phyloP scores from a whole-genome alignment of 1,140 invertebrate genomes.

The Rhagoletis pomonella region DNA sequence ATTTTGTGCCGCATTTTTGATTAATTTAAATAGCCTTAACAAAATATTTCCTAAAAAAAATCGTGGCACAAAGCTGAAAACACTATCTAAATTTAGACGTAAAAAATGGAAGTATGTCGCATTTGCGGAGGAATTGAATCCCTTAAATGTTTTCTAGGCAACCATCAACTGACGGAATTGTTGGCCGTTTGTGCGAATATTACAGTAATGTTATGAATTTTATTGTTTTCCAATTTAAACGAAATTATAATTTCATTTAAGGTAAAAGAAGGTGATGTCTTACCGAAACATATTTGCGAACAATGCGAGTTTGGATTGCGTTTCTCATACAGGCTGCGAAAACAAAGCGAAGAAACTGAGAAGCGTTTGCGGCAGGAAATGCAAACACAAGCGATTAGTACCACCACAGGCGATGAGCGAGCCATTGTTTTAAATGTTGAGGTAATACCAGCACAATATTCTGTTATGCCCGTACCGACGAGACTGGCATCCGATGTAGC shows the following conservation, averaged over 20 bases:
- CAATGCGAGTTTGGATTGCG: slow-evolving; percentile 46
- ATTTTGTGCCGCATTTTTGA: background rate
- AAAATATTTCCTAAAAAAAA: background rate
- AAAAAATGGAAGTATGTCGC: slow-evolving; percentile 54
- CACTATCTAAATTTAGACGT: background rate
- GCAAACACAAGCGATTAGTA: background rate
- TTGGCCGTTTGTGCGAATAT: slow-evolving; percentile 50
- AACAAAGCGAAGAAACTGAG: slow-evolving; percentile 55
- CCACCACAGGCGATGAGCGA: background rate
- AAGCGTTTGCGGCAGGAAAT: slow-evolving; percentile 40
- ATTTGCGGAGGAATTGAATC: slow-evolving; percentile 46
- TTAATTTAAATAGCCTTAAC: background rate
- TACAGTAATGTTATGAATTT: background rate
- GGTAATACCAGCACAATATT: too few relatives aligned
- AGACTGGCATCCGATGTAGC: background rate
- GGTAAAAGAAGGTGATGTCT: slow-evolving; percentile 42
- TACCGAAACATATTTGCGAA: slow-evolving; percentile 55
- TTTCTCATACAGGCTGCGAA: slow-evolving; percentile 52
- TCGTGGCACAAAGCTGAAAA: too few relatives aligned
- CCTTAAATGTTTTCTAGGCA: slow-evolving; percentile 41
- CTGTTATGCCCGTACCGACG: too few relatives aligned
- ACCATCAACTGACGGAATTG: slow-evolving; percentile 31
- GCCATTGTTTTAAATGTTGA: background rate
- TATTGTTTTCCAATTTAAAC: background rate
- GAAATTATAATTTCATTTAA: slow-evolving; percentile 7